Evolutionary conservation across 2,888 invertebrate genomes (phyloP).

Genomic region (Muschampia plurimacula): DNA sequence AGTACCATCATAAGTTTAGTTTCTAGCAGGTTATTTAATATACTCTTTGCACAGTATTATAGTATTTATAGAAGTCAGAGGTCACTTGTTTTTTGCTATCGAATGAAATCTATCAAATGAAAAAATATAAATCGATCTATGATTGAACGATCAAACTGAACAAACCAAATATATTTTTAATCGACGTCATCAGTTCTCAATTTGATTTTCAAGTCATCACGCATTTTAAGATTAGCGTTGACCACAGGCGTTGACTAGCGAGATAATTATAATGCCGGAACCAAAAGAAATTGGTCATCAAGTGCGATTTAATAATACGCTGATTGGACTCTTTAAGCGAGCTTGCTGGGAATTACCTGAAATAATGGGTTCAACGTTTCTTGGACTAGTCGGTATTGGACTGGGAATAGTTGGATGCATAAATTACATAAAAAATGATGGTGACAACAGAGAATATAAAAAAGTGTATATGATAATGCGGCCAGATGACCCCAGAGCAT

Average conservation of each 20-base stretch:
- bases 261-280: conserved; percentile 44
- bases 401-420: conserved; percentile 71
- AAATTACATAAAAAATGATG: conserved; percentile 81
- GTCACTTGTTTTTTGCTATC: too few species aligned
- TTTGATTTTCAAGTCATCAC: too few species aligned
- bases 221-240: too few species aligned
- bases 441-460: conserved; percentile 88
- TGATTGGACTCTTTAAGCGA: conserved; percentile 60
- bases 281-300: conserved; percentile 62
- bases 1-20: too few species aligned
- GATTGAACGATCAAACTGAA: too few species aligned
- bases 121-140: too few species aligned
- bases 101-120: too few species aligned
- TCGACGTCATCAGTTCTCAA: too few species aligned
- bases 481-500: conserved; percentile 87
- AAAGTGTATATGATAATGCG: conserved; percentile 85
- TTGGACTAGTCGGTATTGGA: conserved; percentile 85
- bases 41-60: too few species aligned
- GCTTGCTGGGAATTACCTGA: conserved; percentile 90
- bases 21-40: too few species aligned
- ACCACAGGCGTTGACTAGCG: neutral
- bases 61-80: too few species aligned
- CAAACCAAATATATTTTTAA: too few species aligned
- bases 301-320: conserved; percentile 59
- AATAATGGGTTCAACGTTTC: conserved; percentile 84